phyloP scores from a whole-genome alignment of 2,797 vertebrate species.

The Crocodylus rhombifer region DNA sequence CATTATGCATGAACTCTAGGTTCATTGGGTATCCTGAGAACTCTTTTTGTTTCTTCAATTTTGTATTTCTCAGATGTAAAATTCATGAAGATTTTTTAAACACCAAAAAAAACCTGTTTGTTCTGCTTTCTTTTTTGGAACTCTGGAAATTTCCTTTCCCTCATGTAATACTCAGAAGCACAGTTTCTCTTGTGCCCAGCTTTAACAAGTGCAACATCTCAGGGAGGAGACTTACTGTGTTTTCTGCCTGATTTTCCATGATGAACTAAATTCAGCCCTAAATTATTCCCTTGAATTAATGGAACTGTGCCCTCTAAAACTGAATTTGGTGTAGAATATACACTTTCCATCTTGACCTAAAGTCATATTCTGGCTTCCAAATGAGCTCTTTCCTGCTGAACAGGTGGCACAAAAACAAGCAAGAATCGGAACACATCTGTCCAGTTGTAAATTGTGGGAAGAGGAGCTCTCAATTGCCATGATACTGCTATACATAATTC shows the following conservation, averaged over 20 bases:
- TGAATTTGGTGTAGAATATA: background rate
- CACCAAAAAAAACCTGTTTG: constrained; percentile 10
- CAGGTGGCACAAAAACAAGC: background rate
- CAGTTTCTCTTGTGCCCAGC: constrained; percentile 43
- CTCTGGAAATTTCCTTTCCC: constrained; percentile 64
- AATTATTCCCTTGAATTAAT: background rate
- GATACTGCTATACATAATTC: background rate
- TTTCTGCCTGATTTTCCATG: background rate
- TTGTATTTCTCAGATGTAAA: constrained; percentile 66
- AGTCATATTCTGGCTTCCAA: background rate
- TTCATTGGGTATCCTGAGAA: constrained; percentile 48
- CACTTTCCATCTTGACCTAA: background rate
- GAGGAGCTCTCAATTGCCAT: background rate
- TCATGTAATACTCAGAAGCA: background rate
- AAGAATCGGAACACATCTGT: background rate
- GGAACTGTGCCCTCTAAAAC: background rate
- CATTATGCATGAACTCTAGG: constrained; percentile 57
- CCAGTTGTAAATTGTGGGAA: background rate
- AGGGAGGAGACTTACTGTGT: background rate
- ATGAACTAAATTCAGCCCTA: background rate
- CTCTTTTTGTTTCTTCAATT: constrained; percentile 66
- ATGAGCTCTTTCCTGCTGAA: background rate
- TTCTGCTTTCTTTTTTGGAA: constrained; percentile 54
- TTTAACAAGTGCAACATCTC: background rate
- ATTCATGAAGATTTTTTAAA: constrained; percentile 69